A percentile compares a stretch with the other conserved stretches of the same genome.
Evolutionary conservation across 2,113 vertebrate genomes (phyloP).

Genomic region (Cyrtonyx montezumae): DNA sequence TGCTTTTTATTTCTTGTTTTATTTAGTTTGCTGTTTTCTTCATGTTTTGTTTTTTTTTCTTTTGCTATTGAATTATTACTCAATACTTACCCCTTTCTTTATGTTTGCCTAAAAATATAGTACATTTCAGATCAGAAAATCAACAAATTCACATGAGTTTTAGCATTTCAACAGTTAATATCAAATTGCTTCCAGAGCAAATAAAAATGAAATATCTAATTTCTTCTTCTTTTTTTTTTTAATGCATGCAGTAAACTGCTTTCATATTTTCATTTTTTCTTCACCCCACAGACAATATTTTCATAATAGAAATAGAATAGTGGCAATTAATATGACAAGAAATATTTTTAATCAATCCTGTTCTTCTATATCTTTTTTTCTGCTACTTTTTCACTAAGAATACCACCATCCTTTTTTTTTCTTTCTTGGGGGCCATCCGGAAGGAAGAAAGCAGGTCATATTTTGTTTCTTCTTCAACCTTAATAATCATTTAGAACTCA

Average conservation of each 20-base stretch:
- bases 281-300: neutral
- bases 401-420: rapidly evolving
- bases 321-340: neutral
- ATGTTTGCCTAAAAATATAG: neutral
- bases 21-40: neutral
- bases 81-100: neutral
- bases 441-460: too few relatives aligned
- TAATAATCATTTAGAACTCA: neutral
- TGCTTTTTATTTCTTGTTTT: neutral
- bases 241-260: neutral
- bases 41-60: neutral
- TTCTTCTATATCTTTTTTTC: neutral
- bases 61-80: neutral
- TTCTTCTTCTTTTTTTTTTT: neutral
- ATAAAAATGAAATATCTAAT: neutral
- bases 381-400: neutral
- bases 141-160: neutral
- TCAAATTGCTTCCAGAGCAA: neutral
- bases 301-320: neutral
- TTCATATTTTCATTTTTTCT: neutral
- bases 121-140: neutral
- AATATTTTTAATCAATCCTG: neutral
- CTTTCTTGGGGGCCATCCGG: neutral
- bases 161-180: neutral
- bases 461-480: neutral